Base-by-base conservation (phyloP, 2,797 vertebrate genomes). In the Chaetophractus vellerosus region DNA sequence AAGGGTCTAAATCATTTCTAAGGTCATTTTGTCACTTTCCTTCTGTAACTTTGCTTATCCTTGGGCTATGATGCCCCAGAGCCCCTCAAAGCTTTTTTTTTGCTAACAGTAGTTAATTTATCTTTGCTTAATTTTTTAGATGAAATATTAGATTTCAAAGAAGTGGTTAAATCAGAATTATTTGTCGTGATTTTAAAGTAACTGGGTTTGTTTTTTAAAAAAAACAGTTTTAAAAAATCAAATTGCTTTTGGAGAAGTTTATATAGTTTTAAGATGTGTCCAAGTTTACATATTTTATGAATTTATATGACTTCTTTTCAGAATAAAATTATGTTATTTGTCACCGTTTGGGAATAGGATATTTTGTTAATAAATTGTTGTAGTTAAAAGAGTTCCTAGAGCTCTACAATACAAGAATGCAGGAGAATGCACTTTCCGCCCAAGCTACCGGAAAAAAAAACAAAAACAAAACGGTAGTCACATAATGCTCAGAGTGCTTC, bases 271-370 rank as follows among this genome's bases (percentile, higher is more conserved):
- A 59, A 84, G 15, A 16, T 78, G 15, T 82, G 26, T 45, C 52
- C 57, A 48, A 87, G 24, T 23, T 71, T 94, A 92, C 69, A 71
- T 72, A 48, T 81, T 94, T 96, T 59, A 59, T 61, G 33, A 55
- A 74, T 79, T 31, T 94, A 31, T 48, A 50, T 50, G 41, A 18
- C 21, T 83, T 83, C 48, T 74, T 57, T 85, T 93, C 81, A 81
- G 52, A 90, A 52, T 91, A 71, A 90, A 90, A 52, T 55, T 38
- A n/a, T 9, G 18, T 69, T 88, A 11, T 33, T 36, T 45, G 75
- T 55, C 83, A 89, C 74, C 86, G 24, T 66, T 41, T 41, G 57
- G 21, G 8, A 88, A 4, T 64, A 24, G 15, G 15, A 8, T 48
- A 4, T 90, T 96, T 86, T 83, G 48, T 68, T 48, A 57, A 85